Evolutionary conservation across 2,888 invertebrate species (phyloP), one percentile per base, ranked within the genome.

Genomic region (Troides helena): DNA sequence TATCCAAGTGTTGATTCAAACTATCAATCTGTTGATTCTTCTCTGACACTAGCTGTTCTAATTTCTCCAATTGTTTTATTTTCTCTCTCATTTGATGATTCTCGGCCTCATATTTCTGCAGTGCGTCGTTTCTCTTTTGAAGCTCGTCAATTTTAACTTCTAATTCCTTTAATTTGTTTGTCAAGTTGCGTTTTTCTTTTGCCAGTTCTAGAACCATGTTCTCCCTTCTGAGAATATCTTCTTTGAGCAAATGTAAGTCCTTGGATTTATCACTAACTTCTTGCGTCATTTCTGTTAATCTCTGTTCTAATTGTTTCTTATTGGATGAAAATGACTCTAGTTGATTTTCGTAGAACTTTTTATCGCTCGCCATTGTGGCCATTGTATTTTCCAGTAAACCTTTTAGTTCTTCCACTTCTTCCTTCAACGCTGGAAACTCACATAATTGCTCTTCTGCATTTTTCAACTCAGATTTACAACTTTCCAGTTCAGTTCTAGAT

Each of bases 131-230:
- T 72, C 88, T 87, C 72, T 87, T 90, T 69, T 91, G 88, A 62
- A 93, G 76, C 71, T 93, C 94, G 62, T 92, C 88, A 58, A 91
- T 86, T 78, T 92, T 94, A 21, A 93, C 86, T 76, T 93, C 93
- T 53, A 94, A 73, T 77, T 93, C 93, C n/a, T 88, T 81, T 74
- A 87, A 78, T 78, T 84, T 87, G 70, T 87, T 88, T 1, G 93
- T 93, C 69, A 94, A 77, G 72, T 91, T 93, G 21, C 93, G 90
- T 78, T 94, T 94, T 72, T 94, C 94, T 81, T 93, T 94, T 7
- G 94, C 92, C 50, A 94, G 81, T 80, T 93, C 92, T 65, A 94
- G 76, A 72, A 93, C 93, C 93, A 94, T 94, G 68, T 94, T 93
- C 75, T 94, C 94, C 72, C 94, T 89, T 71, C 93, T 88, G 0